Evolutionary conservation across 2,113 vertebrate genomes (phyloP).

Genomic region (Thalassoma bifasciatum): DNA sequence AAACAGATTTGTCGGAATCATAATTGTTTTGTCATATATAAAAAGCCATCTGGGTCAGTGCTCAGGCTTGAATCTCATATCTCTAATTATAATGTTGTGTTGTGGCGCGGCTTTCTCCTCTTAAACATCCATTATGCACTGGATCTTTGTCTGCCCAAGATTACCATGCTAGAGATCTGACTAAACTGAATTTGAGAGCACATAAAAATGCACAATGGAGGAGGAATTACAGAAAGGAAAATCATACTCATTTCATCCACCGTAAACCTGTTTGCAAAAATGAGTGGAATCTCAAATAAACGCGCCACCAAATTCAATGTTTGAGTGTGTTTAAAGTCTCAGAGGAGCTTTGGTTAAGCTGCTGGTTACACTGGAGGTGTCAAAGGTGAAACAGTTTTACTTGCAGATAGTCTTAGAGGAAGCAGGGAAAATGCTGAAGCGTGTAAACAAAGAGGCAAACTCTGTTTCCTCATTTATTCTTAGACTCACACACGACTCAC

Average conservation of each 20-base stretch:
- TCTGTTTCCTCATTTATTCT: constrained; percentile 22
- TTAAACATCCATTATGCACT: constrained; percentile 65
- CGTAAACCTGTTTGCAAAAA: constrained; percentile 31
- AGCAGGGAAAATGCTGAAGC: background rate
- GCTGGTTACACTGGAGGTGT: background rate
- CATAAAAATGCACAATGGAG: constrained; percentile 38
- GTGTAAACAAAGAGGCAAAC: background rate
- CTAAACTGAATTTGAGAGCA: constrained; percentile 58
- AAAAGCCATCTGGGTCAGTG: constrained; percentile 28
- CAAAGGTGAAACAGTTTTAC: constrained; percentile 11
- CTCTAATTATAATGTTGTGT: constrained; percentile 64
- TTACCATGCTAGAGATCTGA: constrained; percentile 51
- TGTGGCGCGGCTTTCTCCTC: constrained; percentile 56
- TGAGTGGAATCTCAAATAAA: constrained; percentile 41
- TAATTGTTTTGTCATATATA: constrained; percentile 16
- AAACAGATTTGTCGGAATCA: background rate
- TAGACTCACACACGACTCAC: background rate
- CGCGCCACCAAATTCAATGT: background rate
- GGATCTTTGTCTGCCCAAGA: constrained; percentile 45
- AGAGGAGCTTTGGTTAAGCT: background rate
- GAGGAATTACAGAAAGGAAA: constrained; percentile 49
- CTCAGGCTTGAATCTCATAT: constrained; percentile 22
- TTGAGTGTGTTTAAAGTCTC: background rate
- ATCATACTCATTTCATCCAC: constrained; percentile 43
- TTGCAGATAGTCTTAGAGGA: constrained; percentile 19